Conservation (phyloP, 2,113 vertebrate species). For the Laticauda colubrina region DNA sequence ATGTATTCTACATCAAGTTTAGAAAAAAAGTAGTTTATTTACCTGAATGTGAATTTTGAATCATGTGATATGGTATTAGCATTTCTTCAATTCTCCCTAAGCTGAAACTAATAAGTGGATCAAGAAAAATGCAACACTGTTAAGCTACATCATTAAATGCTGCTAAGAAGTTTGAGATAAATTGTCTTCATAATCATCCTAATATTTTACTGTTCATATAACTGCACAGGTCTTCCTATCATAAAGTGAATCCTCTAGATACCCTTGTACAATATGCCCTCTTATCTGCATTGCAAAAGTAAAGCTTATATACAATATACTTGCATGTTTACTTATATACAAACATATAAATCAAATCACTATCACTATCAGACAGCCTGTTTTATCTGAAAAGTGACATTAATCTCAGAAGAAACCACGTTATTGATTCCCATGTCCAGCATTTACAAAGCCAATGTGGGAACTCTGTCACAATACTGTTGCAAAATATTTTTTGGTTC, state of each 20-base stretch:
- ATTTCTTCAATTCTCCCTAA: not conserved
- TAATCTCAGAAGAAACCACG: not conserved
- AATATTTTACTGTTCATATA: not conserved
- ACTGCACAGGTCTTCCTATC: not conserved
- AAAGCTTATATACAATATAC: not conserved
- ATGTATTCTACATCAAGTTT: not conserved
- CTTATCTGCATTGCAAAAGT: not conserved
- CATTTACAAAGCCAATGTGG: not conserved
- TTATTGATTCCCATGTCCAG: not conserved
- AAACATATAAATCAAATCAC: not conserved
- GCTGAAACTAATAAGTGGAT: not conserved
- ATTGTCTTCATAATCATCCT: not conserved
- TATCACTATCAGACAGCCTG: not conserved
- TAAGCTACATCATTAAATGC: not conserved
- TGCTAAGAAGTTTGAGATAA: not conserved
- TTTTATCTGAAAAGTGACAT: not conserved
- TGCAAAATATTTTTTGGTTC: not conserved
- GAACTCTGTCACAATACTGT: not conserved
- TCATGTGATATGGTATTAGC: not conserved
- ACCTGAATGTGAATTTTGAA: not conserved
- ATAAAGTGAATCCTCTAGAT: not conserved
- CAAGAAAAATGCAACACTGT: not conserved
- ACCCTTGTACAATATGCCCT: not conserved
- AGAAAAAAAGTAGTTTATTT: not conserved
- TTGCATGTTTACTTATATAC: not conserved